These are phyloP conservation scores for Cosmia pyralina DNA, from an alignment of 2,888 invertebrate species.

Conservation along the genomic window DNA sequence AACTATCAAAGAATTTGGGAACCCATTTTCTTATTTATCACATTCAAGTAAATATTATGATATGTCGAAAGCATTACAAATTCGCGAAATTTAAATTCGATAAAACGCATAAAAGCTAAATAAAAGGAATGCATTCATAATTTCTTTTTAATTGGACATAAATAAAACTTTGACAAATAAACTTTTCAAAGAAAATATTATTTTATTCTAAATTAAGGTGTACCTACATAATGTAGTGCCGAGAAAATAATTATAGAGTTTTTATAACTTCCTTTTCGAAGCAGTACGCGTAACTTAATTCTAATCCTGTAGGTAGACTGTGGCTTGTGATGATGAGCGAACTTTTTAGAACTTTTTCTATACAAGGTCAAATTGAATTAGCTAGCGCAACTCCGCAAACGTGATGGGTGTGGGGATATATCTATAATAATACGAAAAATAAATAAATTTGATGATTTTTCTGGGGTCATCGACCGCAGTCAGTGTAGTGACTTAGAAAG, in stretches of 20 bases:
- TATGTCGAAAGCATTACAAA: conserved; percentile 55
- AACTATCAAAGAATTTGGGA: conserved; percentile 44
- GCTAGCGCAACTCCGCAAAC: no score
- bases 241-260: conserved; percentile 4
- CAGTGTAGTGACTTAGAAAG: no score
- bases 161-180: conserved; percentile 15
- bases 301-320: conserved; percentile 12
- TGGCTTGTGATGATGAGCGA: neutral
- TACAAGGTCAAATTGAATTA: no score
- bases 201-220: conserved; percentile 16
- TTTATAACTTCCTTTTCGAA: conserved; percentile 3
- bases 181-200: conserved; percentile 26
- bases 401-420: no score
- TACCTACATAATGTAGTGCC: neutral
- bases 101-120: conserved; percentile 35
- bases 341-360: neutral
- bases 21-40: conserved; percentile 56
- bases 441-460: no score
- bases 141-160: conserved; percentile 53
- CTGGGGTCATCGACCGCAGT: no score
- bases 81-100: conserved; percentile 43
- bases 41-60: conserved; percentile 54
- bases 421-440: no score
- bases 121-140: conserved; percentile 57
- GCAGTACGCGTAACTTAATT: conserved; percentile 17